A percentile compares a stretch with the other conserved stretches of the same genome.
Conservation (phyloP, 1,140 invertebrate genomes). For the Aphelenchoides fujianensis region DNA sequence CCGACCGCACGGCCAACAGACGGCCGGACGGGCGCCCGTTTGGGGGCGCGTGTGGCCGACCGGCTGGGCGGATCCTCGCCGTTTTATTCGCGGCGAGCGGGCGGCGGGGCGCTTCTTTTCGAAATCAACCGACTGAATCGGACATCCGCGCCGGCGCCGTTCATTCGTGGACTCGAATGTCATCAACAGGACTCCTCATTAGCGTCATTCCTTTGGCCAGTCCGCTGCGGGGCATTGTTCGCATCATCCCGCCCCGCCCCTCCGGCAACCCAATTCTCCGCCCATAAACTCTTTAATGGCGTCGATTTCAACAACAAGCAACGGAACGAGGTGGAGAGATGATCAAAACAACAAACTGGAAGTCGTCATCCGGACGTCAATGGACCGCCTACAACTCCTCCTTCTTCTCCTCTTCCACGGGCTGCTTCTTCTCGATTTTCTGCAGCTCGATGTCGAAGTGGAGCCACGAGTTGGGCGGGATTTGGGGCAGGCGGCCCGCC, state of each 20-base stretch:
- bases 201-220: neutral
- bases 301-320: neutral
- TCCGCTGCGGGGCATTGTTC: neutral
- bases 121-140: neutral
- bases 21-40: no score
- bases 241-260: neutral
- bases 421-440: constrained; percentile 46
- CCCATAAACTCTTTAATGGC: neutral
- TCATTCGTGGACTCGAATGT: neutral
- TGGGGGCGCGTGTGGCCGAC: no score
- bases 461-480: constrained; percentile 63
- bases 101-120: no score
- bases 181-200: neutral
- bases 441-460: constrained; percentile 57
- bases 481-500: constrained; percentile 64
- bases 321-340: no score
- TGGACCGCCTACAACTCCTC: constrained; percentile 27
- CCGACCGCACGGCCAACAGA: no score
- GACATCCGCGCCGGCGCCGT: no score
- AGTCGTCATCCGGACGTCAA: constrained; percentile 9
- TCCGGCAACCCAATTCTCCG: neutral
- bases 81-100: no score
- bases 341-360: no score
- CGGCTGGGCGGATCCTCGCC: no score
- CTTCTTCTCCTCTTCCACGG: constrained; percentile 24